Conservation (phyloP, 2,113 vertebrate species). For the Telmatochromis bifrenatus region DNA sequence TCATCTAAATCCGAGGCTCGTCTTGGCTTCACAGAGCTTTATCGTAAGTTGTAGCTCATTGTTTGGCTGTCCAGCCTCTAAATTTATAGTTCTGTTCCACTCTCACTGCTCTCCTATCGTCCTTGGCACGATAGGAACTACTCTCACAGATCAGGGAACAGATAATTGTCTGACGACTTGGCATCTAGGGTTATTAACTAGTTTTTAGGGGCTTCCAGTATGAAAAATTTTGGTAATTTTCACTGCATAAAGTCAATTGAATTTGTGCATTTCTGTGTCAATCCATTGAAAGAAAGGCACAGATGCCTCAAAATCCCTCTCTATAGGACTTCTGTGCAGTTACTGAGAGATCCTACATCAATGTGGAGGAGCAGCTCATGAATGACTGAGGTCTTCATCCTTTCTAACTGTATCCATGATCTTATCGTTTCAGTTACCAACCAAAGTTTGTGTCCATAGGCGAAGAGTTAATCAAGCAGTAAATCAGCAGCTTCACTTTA, state of each 20-base stretch:
- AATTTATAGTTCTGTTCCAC: background rate
- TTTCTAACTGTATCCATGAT: background rate
- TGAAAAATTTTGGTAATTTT: background rate
- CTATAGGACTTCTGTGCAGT: background rate
- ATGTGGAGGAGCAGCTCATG: background rate
- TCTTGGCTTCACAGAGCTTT: background rate
- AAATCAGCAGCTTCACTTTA: background rate
- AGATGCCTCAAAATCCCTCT: background rate
- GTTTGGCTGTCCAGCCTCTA: background rate
- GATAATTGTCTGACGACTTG: background rate
- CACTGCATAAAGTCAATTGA: background rate
- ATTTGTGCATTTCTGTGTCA: background rate
- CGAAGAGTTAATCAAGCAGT: background rate
- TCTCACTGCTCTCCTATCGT: accelerated
- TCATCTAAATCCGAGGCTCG: background rate
- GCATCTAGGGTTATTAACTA: background rate
- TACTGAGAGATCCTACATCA: accelerated
- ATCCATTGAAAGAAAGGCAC: background rate
- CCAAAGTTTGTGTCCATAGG: background rate
- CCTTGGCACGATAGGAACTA: background rate
- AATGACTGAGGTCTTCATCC: background rate
- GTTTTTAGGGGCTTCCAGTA: background rate
- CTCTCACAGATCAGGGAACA: background rate
- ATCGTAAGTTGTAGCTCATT: background rate
- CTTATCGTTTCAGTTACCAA: background rate